Evolutionary conservation across 2,888 invertebrate species (phyloP).

Genomic region (Leucoptera coffeella): DNA sequence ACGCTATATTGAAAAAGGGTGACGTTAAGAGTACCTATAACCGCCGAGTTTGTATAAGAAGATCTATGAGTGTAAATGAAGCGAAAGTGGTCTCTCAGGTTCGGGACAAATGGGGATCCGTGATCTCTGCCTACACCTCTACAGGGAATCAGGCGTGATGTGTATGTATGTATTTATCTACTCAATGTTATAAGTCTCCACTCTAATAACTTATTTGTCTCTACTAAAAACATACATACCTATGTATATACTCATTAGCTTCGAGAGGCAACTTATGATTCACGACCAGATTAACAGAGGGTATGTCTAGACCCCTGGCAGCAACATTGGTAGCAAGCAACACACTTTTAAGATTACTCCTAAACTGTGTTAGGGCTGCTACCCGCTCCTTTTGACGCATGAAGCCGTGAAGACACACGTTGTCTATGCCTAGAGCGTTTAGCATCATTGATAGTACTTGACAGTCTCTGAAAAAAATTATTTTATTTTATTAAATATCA

Average conservation of each 20-base stretch:
- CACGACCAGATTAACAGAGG: slow-evolving; percentile 88
- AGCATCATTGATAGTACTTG: slow-evolving; percentile 86
- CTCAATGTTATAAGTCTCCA: too few relatives aligned
- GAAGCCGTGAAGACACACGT: slow-evolving; percentile 89
- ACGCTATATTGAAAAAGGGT: too few relatives aligned
- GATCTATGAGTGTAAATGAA: too few relatives aligned
- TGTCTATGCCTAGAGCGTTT: slow-evolving; percentile 80
- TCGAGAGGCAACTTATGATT: slow-evolving; percentile 91
- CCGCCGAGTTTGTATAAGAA: too few relatives aligned
- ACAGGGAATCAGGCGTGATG: too few relatives aligned
- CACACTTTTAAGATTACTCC: slow-evolving; percentile 81
- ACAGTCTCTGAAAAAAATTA: slow-evolving; percentile 60
- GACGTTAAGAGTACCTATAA: too few relatives aligned
- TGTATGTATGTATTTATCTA: too few relatives aligned
- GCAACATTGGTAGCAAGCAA: slow-evolving; percentile 97
- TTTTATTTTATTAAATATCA: too few relatives aligned
- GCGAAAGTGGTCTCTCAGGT: too few relatives aligned
- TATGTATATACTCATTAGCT: slow-evolving; percentile 92
- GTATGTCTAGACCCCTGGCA: slow-evolving; percentile 93
- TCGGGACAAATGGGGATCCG: too few relatives aligned
- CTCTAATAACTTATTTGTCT: too few relatives aligned
- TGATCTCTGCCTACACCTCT: too few relatives aligned
- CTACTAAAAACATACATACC: slow-evolving; percentile 17
- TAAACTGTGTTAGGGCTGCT: slow-evolving; percentile 79
- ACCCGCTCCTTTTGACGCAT: slow-evolving; percentile 84